Evolutionary conservation across 1,140 invertebrate genomes (phyloP).

Genomic region (Lordiphosa stackelbergi): DNA sequence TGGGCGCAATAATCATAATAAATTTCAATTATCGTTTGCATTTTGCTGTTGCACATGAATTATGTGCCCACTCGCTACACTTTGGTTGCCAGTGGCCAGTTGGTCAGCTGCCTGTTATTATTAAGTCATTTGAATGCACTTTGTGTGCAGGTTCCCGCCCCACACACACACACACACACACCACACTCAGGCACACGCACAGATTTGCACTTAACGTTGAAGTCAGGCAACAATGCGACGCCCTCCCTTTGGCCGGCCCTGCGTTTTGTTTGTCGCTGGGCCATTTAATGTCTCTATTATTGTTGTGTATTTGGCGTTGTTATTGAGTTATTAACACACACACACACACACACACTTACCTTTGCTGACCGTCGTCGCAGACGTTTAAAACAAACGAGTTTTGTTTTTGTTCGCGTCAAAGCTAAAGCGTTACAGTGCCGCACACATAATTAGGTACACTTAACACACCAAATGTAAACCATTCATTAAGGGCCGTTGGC

Average conservation of each 20-base stretch:
- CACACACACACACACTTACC: conserved; percentile 21
- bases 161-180: background rate
- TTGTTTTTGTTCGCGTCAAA: conserved; percentile 22
- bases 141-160: conserved; percentile 30
- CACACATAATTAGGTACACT: conserved; percentile 71
- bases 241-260: conserved; percentile 5
- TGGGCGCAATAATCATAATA: conserved; percentile 75
- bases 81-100: background rate
- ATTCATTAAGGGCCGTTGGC: conserved; percentile 39
- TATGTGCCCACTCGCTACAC: conserved; percentile 36
- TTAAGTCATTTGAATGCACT: conserved; percentile 75
- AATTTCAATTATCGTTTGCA: conserved; percentile 74
- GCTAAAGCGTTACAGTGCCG: conserved; percentile 49
- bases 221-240: conserved; percentile 9
- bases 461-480: conserved; percentile 59
- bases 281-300: conserved; percentile 72
- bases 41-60: conserved; percentile 23
- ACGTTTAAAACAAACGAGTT: conserved; percentile 63
- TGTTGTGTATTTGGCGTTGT: conserved; percentile 68
- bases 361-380: conserved; percentile 16
- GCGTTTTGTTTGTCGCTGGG: conserved; percentile 48
- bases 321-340: conserved; percentile 70
- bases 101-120: conserved; percentile 51
- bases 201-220: conserved; percentile 1
- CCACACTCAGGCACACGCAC: background rate